Evolutionary conservation across 1,140 invertebrate species (phyloP).

Genomic region (Grapholita molesta): DNA sequence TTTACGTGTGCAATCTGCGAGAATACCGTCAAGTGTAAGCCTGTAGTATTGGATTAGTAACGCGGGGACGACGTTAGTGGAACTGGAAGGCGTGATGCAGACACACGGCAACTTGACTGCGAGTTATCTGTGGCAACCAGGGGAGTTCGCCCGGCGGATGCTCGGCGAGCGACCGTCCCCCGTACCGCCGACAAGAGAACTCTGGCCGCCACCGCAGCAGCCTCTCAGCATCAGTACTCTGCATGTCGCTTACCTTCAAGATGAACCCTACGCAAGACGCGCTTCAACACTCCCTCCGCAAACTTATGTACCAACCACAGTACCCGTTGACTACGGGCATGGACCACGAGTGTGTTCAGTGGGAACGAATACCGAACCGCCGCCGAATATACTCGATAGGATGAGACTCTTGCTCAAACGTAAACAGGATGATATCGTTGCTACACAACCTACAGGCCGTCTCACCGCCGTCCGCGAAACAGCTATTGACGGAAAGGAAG

Average conservation of each 20-base stretch:
- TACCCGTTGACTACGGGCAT: constrained; percentile 39
- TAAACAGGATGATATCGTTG: constrained; percentile 30
- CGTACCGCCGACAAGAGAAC: constrained; percentile 63
- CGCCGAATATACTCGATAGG: constrained; percentile 40
- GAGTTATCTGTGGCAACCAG: constrained; percentile 67
- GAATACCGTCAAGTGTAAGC: constrained; percentile 68
- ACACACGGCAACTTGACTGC: constrained; percentile 65
- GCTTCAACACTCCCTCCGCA: constrained; percentile 50
- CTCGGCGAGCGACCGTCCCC: constrained; percentile 64
- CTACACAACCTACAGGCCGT: constrained; percentile 36
- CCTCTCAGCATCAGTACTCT: constrained; percentile 67
- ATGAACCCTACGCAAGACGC: constrained; percentile 48
- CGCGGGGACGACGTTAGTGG: constrained; percentile 49
- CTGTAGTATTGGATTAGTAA: constrained; percentile 68
- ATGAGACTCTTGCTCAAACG: constrained; percentile 37
- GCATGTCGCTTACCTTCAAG: constrained; percentile 62
- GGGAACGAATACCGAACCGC: constrained; percentile 69
- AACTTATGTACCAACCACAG: constrained; percentile 40
- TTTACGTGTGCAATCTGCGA: constrained; percentile 41
- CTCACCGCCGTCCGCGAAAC: constrained; percentile 42
- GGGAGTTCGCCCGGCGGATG: constrained; percentile 64
- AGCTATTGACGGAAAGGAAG: constrained; percentile 37
- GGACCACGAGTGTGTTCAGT: constrained; percentile 52
- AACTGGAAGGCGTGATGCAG: constrained; percentile 58
- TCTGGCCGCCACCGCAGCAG: constrained; percentile 60